Conservation (phyloP, 2,888 invertebrate species). For the Herminia tarsipennalis region DNA sequence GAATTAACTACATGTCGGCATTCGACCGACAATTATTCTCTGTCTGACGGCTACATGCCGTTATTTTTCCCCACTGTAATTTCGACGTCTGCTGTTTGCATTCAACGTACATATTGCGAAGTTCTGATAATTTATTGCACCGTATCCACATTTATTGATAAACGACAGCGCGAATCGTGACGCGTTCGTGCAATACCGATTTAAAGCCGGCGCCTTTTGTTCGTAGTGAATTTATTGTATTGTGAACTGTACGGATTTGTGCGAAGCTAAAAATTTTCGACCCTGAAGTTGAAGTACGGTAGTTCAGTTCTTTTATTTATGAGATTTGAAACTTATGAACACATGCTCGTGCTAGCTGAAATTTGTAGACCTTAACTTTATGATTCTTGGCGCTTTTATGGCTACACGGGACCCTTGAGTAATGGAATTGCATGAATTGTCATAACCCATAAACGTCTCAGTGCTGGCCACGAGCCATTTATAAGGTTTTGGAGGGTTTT, state of each 20-base stretch:
- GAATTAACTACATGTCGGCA: constrained; percentile 68
- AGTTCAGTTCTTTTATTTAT: constrained; percentile 29
- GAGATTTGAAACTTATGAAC: constrained; percentile 13
- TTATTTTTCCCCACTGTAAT: constrained; percentile 74
- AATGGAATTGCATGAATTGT: no score
- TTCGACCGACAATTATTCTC: constrained; percentile 71
- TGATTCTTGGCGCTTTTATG: background rate
- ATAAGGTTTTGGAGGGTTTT: no score
- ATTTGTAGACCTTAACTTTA: background rate
- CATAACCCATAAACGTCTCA: no score
- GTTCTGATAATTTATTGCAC: constrained; percentile 67
- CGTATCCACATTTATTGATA: constrained; percentile 70
- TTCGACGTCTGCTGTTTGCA: constrained; percentile 66
- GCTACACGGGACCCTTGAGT: background rate
- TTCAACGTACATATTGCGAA: constrained; percentile 61
- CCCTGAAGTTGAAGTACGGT: constrained; percentile 23
- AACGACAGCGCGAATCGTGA: constrained; percentile 55
- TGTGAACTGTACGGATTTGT: constrained; percentile 43
- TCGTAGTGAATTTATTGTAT: constrained; percentile 50
- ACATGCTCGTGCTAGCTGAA: constrained; percentile 8
- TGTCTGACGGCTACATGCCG: constrained; percentile 57
- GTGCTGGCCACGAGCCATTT: no score
- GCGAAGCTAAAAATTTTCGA: constrained; percentile 22
- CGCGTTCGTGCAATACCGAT: constrained; percentile 52
- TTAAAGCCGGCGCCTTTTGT: constrained; percentile 53